These are phyloP conservation scores for Hesperia comma DNA, from an alignment of 2,888 invertebrate genomes.

Conservation along the genomic window DNA sequence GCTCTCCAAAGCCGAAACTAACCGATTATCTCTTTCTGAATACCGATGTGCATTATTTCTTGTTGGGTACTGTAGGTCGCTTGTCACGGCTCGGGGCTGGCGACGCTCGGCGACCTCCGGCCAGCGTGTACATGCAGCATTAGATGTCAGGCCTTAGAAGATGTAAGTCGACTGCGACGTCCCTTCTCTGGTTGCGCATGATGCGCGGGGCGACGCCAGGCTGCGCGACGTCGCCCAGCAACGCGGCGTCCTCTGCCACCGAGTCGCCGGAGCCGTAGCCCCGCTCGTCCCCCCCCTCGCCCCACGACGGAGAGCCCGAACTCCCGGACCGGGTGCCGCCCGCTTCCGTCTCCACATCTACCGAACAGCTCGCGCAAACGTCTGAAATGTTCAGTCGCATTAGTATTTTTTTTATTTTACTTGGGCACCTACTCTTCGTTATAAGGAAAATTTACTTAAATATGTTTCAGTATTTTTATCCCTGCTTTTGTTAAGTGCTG, in stretches of 20 bases:
- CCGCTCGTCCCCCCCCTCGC: constrained; percentile 80
- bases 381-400: constrained; percentile 59
- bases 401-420: not conserved
- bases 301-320: constrained; percentile 80
- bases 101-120: no score
- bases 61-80: no score
- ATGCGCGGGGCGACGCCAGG: constrained; percentile 58
- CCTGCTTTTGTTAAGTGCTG: no score
- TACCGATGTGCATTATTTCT: no score
- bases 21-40: no score
- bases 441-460: no score
- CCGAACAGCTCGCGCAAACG: constrained; percentile 76
- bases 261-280: constrained; percentile 83
- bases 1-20: no score
- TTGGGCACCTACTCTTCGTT: no score
- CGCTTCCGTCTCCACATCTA: constrained; percentile 77
- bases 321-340: constrained; percentile 70
- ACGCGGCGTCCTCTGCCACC: constrained; percentile 77
- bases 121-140: no score
- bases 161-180: constrained; percentile 78
- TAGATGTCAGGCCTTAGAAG: constrained; percentile 72
- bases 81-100: no score
- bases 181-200: constrained; percentile 65
- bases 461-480: no score
- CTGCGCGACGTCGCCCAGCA: constrained; percentile 64